Evolutionary conservation across 2,888 invertebrate species (phyloP), one percentile per base, ranked within the genome.

Genomic region (Hydropsyche betteni): DNA sequence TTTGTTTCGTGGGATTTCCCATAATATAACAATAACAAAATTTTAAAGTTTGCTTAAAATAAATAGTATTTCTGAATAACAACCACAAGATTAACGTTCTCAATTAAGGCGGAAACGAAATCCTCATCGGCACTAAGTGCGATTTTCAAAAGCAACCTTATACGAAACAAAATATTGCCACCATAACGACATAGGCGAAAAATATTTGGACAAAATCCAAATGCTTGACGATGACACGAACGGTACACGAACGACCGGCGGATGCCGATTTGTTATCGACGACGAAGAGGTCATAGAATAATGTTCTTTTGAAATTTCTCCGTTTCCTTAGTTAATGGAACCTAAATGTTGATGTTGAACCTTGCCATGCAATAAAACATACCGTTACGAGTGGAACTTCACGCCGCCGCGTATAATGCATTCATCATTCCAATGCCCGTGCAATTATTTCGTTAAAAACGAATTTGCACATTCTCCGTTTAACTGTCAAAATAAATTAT

Each of bases 321-420:
- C 44, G 44, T 44, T 44, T 44, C 44, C 44, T 44, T 44, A 44
- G 44, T 44, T 44, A 44, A 44, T 44, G 44, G 44, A 44, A 44
- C 7, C 44, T 10, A 10, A 44, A 44, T 10, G 44, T 10, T 44
- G 6, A 8, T 44, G 44, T 69, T n/a, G 34, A 44, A 44, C 69
- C 34, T 69, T 69, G 38, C 69, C 12, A 44, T 14, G 69, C 44
- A 44, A 69, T 69, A 69, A 69, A 69, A 69, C 14, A n/a, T 55
- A 69, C 69, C 34, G 69, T 69, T 69, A 69, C 14, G 69, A 8
- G 69, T 36, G 69, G 44, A 34, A 24, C 38, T 44, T 69, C 69
- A 69, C 34, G 44, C 38, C 38, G 69, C 12, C 64, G 64, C 44
- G 44, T 8, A 24, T 24, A 10, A 10, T 44, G 44, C 44, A 44